These are phyloP conservation scores for Drepanosiphum platanoidis DNA, from an alignment of 2,888 invertebrate species.

Conservation along the genomic window DNA sequence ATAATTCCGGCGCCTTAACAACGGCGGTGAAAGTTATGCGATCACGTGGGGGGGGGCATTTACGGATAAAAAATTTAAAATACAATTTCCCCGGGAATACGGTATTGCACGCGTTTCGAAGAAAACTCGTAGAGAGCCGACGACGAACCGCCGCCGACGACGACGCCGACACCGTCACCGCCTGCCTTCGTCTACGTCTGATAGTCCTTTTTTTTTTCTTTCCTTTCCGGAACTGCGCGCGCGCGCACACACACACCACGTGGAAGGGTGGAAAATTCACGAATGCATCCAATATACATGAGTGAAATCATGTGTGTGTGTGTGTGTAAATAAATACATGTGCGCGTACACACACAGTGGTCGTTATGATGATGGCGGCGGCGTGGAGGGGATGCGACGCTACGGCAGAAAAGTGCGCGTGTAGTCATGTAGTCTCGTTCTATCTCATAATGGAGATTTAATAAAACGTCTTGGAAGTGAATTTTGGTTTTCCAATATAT, in stretches of 20 bases:
- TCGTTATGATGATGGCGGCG: background rate
- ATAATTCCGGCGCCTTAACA: background rate
- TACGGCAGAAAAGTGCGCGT: background rate
- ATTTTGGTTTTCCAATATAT: slow-evolving; percentile 56
- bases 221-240: background rate
- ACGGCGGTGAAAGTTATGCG: background rate
- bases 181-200: too few species aligned
- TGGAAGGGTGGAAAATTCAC: background rate
- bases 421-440: slow-evolving; percentile 29
- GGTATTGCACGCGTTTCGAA: background rate
- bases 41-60: background rate
- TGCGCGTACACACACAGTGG: background rate
- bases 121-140: background rate
- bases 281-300: slow-evolving; percentile 38
- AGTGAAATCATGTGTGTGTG: slow-evolving; percentile 20
- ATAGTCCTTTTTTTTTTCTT: too few species aligned
- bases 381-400: background rate
- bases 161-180: too few species aligned
- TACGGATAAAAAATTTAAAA: slow-evolving; percentile 41
- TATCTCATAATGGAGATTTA: slow-evolving; percentile 55
- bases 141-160: background rate
- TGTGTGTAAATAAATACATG: background rate
- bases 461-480: slow-evolving; percentile 54
- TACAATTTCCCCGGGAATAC: slow-evolving; percentile 28
- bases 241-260: background rate